Evolutionary conservation across 2,888 invertebrate genomes (phyloP), one percentile per base, ranked within the genome.

Genomic region (Aporophyla lueneburgensis): DNA sequence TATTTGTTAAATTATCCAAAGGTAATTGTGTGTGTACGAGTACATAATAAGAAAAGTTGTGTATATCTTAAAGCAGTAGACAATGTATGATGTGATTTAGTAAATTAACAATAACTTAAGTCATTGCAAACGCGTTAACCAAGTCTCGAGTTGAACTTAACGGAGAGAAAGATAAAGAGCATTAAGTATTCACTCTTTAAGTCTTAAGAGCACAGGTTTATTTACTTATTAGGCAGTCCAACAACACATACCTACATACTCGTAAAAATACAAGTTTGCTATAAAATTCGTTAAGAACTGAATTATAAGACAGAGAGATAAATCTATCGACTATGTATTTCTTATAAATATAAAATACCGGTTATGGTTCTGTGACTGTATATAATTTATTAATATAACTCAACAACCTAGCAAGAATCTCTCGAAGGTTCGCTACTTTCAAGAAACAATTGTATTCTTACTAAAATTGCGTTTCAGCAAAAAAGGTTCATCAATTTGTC

Each of bases 401-500:
- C 27, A 27, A 40, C 5, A 27, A 49, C 0, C 16, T 5, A 16
- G 16, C 33, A 12, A 33, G 12, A 53, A 46, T 24, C 5, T n/a
- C 3, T 2, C 5, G n/a, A 53, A 59, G 10, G 5, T 62, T 9
- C 27, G 3, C 5, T n/a, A 40, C 0, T 77, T 19, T 12, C n/a
- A 49, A 43, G 21, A 77, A 63, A 58, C n/a, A 27, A 63, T 49
- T 58, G 43, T 53, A 5, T 80, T 80, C 46, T 53, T 58, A 33
- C 54, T 21, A 33, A 53, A 49, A 65, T 72, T 58, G 46, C 46
- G 53, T 80, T 59, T 40, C 65, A 40, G 40, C 33, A 72, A 65
- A 73, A 80, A 80, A 27, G 49, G 53, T 72, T 80, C 19, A 40
- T 59, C 80, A 73, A n/a, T 58, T 54, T 72, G 27, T 58, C 21